Conservation (phyloP, 2,888 invertebrate genomes). For the Nysson spinosus region DNA sequence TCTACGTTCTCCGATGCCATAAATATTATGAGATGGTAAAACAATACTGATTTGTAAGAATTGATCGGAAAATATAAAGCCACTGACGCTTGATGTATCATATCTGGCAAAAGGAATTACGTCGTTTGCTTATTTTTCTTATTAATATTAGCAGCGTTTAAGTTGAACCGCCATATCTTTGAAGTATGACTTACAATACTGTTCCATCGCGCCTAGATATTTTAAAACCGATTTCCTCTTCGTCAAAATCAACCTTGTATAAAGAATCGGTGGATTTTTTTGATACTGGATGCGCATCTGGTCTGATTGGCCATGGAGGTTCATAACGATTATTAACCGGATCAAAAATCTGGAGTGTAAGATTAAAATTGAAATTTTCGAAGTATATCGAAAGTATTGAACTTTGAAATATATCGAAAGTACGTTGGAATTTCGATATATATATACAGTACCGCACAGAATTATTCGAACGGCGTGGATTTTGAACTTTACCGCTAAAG, state of each 20-base stretch:
- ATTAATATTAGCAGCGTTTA: too few relatives aligned
- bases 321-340: conserved; percentile 81
- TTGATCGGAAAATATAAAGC: conserved; percentile 86
- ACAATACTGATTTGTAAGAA: conserved; percentile 84
- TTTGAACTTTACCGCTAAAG: too few relatives aligned
- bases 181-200: conserved; percentile 53
- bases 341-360: conserved; percentile 79
- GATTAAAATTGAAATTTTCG: conserved; percentile 27
- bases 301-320: conserved; percentile 81
- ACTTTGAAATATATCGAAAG: too few relatives aligned
- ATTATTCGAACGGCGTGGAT: too few relatives aligned
- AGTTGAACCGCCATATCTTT: too few relatives aligned
- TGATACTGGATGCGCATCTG: conserved; percentile 38
- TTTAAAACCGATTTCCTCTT: conserved; percentile 82
- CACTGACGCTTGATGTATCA: conserved; percentile 83
- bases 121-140: neutral
- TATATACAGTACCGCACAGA: too few relatives aligned
- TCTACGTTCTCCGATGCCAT: conserved; percentile 87
- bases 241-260: conserved; percentile 80
- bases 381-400: too few relatives aligned
- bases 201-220: conserved; percentile 78
- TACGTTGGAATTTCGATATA: too few relatives aligned
- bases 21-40: conserved; percentile 83
- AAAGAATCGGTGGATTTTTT: conserved; percentile 78
- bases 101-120: too few relatives aligned